Evolutionary conservation across 1,140 invertebrate species (phyloP), one percentile per base, ranked within the genome.

Genomic region (Dinoponera quadriceps): DNA sequence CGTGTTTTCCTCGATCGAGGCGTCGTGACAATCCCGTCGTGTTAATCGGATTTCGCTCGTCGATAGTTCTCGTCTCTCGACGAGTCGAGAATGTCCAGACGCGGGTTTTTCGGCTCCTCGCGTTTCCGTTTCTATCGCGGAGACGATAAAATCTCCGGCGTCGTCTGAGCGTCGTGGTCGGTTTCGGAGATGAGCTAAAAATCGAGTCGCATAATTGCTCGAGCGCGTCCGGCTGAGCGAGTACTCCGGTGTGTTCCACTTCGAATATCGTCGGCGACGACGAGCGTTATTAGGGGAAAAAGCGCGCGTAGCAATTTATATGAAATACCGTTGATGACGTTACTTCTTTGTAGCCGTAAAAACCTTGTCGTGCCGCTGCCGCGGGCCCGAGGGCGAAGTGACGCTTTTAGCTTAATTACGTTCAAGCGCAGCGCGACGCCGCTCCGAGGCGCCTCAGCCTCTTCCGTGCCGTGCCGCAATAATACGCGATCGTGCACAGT

Each of bases 331-430:
- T 80, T 80, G 75, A 80, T 55, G 75, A 80, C 65, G 63, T 80
- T 80, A 80, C 75, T 80, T 71, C 65, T 80, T 80, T 80, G 68
- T 80, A 80, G 75, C 75, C 66, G 75, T 80, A 68, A 80, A 80
- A 80, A 80, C 75, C 75, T 80, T 80, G 75, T 71, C 75, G 75
- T 38, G 65, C 33, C 44, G n/a, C 74, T 78, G 49, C 74, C 55
- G 22, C 60, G 62, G 18, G 73, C n/a, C 63, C 51, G 65, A 80
- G 65, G 54, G 65, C 66, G 75, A 80, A 71, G 75, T 80, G 75
- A 80, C 51, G 75, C 75, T 80, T 80, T 80, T 80, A 80, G 75
- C 75, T 80, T 80, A 80, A 80, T 80, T 80, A 80, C 75, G 54
- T 80, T 80, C 18, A 69, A 57, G 65, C 75, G 44, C 33, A 62